These are phyloP conservation scores for Drosophila burlai DNA, from an alignment of 1,140 invertebrate genomes.

Conservation along the genomic window DNA sequence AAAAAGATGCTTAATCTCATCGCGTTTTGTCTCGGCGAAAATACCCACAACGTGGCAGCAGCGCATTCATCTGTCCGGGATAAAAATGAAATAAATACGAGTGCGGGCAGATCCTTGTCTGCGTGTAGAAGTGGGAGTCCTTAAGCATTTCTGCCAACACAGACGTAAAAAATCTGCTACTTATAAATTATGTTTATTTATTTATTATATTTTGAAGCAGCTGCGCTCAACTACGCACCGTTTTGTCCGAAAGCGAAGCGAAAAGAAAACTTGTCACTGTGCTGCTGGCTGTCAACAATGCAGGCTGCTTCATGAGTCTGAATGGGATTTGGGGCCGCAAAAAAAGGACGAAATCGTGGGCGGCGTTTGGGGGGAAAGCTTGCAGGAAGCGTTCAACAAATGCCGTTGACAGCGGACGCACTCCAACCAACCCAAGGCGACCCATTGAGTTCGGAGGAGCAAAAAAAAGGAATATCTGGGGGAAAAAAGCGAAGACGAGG, in stretches of 20 bases:
- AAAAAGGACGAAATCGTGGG: neutral
- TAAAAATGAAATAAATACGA: conserved; percentile 41
- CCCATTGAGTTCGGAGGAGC: conserved; percentile 44
- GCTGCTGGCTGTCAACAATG: conserved; percentile 68
- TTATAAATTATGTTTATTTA: conserved; percentile 84
- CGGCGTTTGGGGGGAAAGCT: conserved; percentile 21
- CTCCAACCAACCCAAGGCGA: conserved; percentile 50
- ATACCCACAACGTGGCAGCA: conserved; percentile 65
- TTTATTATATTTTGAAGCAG: conserved; percentile 83
- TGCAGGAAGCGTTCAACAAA: conserved; percentile 71
- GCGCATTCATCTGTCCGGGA: conserved; percentile 60
- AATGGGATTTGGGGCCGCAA: conserved; percentile 7
- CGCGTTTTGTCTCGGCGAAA: conserved; percentile 62
- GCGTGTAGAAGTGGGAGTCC: conserved; percentile 36
- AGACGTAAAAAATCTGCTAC: conserved; percentile 81
- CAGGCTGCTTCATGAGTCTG: conserved; percentile 71
- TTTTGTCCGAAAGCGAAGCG: conserved; percentile 60
- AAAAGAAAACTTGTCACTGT: conserved; percentile 48
- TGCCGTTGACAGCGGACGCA: conserved; percentile 77
- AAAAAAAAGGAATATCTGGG: conserved; percentile 14
- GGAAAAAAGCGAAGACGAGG: conserved; percentile 57
- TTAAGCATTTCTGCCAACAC: conserved; percentile 75
- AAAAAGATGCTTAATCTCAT: conserved; percentile 43
- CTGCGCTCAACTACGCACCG: conserved; percentile 73
- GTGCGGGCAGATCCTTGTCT: conserved; percentile 31